Base-by-base conservation (phyloP, 1,140 invertebrate species). In the Rhizoglyphus robini region DNA sequence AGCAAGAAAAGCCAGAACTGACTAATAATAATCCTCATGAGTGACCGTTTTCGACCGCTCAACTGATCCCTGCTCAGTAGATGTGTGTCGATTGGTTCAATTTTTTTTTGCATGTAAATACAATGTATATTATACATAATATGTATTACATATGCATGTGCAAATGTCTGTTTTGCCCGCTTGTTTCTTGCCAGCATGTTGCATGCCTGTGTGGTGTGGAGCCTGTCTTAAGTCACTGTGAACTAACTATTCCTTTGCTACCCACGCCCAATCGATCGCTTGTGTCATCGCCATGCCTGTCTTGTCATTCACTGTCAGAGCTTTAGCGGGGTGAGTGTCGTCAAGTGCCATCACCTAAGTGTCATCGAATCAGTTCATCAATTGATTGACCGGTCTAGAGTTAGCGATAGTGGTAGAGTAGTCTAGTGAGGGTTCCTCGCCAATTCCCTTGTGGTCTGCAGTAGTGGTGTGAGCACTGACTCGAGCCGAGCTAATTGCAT, bases 311-410 rank as follows among this genome's bases (percentile, higher is more conserved):
- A 41, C 8, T 41, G 36, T 41, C 36, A 41, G 36, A 30, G 13
- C 20, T 58, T 58, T 58, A 58, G 54, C 18, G 54, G 54, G 54
- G 54, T 58, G 54, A 58, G 54, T 58, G 4, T 58, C 5, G 36
- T 18, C 36, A 11, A 8, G 8, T 41, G 18, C 18, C 36, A 18
- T 41, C 36, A n/a, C n/a, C n/a, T n/a, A n/a, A n/a, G n/a, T n/a
- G n/a, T n/a, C n/a, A n/a, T n/a, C n/a, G n/a, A n/a, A n/a, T n/a
- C n/a, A n/a, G n/a, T n/a, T n/a, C n/a, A n/a, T n/a, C n/a, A n/a
- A n/a, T n/a, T 41, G 36, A 41, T 41, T 41, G 36, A 41, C 36
- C 36, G 18, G 36, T 41, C 18, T 41, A 41, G 18, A 41, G n/a
- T n/a, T n/a, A n/a, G n/a, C n/a, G n/a, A n/a, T n/a, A n/a, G n/a